Evolutionary conservation across 2,888 invertebrate genomes (phyloP).

Genomic region (Nemapogon koenigi): DNA sequence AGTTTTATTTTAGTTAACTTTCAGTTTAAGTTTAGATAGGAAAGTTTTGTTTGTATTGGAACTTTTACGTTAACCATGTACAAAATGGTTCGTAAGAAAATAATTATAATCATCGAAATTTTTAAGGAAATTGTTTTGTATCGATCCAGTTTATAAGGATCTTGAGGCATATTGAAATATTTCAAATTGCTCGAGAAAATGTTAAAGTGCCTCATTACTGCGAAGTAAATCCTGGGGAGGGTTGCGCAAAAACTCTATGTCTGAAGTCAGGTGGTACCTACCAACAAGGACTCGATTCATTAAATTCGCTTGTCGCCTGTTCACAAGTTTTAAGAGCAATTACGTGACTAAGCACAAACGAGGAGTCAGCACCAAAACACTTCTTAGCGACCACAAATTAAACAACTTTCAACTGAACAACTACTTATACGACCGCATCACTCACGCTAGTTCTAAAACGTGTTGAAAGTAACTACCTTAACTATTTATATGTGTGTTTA

Average conservation of each 20-base stretch:
- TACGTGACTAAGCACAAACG: conserved; percentile 56
- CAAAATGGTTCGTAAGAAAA: no score
- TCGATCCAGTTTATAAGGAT: no score
- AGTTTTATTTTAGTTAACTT: conserved; percentile 7
- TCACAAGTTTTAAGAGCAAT: conserved; percentile 40
- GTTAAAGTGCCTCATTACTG: conserved; percentile 46
- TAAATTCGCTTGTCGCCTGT: conserved; percentile 14
- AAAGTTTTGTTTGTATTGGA: no score
- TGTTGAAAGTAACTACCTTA: not conserved
- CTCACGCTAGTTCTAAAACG: conserved; percentile 2
- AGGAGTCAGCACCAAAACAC: conserved; percentile 23
- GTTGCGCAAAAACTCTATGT: conserved; percentile 26
- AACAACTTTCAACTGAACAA: conserved; percentile 36
- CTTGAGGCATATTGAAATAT: conserved; percentile 24
- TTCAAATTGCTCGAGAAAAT: conserved; percentile 28
- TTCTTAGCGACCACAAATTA: conserved; percentile 49
- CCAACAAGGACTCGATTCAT: conserved; percentile 11
- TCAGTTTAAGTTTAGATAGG: no score
- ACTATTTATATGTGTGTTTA: no score
- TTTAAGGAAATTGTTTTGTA: no score
- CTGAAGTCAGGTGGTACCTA: conserved; percentile 7
- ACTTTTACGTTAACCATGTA: no score
- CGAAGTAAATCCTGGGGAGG: conserved; percentile 30
- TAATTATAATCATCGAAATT: no score
- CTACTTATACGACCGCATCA: conserved; percentile 8